A percentile compares a stretch with the other conserved stretches of the same genome.
Evolutionary conservation across 2,113 vertebrate species (phyloP).

Genomic region (Thryonomys swinderianus): DNA sequence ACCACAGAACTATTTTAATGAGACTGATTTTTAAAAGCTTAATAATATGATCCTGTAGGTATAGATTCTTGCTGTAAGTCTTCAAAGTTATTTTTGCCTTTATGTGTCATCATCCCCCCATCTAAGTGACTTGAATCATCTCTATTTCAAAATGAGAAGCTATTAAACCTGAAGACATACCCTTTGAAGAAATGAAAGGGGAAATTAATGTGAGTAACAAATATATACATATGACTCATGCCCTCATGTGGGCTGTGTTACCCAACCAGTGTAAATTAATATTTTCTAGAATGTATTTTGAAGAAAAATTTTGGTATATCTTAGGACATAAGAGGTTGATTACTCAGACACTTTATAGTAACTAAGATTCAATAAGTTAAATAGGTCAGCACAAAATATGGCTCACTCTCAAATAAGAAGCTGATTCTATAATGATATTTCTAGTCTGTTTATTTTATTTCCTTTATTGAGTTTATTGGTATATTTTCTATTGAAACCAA

Average conservation of each 20-base stretch:
- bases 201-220: neutral
- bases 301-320: neutral
- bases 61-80: neutral
- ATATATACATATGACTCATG: neutral
- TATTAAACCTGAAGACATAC: neutral
- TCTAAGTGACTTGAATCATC: neutral
- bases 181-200: neutral
- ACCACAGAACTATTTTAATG: neutral
- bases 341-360: neutral
- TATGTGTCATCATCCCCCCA: neutral
- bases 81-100: neutral
- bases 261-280: neutral
- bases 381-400: neutral
- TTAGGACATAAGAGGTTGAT: neutral
- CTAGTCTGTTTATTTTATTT: neutral
- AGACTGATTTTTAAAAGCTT: neutral
- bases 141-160: neutral
- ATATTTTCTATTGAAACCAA: neutral
- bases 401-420: neutral
- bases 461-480: no score
- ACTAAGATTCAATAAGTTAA: neutral
- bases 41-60: neutral
- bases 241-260: constrained; percentile 34
- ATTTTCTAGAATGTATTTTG: neutral
- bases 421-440: neutral